Conservation (phyloP, 2,888 invertebrate genomes). For the Drosophila melanosoma region DNA sequence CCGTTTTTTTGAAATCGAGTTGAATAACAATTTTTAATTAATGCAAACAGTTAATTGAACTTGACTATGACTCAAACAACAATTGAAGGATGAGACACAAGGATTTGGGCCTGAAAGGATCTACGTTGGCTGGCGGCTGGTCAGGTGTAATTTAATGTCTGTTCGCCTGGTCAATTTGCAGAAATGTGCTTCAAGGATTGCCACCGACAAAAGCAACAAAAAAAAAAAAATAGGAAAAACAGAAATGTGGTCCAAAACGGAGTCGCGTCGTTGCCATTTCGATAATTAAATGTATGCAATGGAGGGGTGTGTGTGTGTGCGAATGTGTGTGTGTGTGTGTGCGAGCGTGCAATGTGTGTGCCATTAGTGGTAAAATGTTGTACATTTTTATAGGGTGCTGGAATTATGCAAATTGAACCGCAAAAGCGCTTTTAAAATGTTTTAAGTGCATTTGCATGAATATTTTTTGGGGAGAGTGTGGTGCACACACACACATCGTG, state of each 20-base stretch:
- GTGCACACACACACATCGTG: conserved; percentile 30
- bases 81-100: conserved; percentile 8
- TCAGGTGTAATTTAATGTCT: conserved; percentile 45
- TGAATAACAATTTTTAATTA: background rate
- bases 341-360: conserved; percentile 48
- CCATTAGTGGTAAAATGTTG: conserved; percentile 81
- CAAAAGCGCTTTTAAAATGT: conserved; percentile 81
- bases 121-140: conserved; percentile 22
- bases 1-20: background rate
- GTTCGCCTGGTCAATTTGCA: conserved; percentile 63
- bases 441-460: conserved; percentile 82
- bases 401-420: conserved; percentile 81
- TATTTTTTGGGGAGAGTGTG: conserved; percentile 64
- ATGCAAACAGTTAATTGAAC: conserved; percentile 8
- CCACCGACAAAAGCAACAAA: background rate
- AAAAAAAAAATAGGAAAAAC: background rate
- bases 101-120: background rate
- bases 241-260: conserved; percentile 1
- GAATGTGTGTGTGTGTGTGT: conserved; percentile 12
- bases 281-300: conserved; percentile 76
- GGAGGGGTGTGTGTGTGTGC: conserved; percentile 21
- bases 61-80: background rate
- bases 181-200: conserved; percentile 61
- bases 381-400: conserved; percentile 80
- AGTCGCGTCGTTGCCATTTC: conserved; percentile 65